Base-by-base conservation (phyloP, 2,797 vertebrate genomes). In the Crocidura indochinensis region DNA sequence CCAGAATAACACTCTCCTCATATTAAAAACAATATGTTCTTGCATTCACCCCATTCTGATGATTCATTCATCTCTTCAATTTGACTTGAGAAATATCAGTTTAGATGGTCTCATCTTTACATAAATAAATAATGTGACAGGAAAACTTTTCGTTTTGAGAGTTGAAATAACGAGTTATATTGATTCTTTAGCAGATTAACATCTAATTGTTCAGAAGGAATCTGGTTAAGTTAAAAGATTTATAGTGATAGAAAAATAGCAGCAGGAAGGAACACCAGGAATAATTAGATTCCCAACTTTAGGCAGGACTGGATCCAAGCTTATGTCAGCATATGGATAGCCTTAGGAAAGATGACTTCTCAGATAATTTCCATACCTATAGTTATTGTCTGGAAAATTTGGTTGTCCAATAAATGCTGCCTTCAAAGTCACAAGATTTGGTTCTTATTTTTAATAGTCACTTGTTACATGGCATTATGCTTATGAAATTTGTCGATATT, bases 211-310 rank as follows among this genome's bases (percentile, higher is more conserved):
- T 94, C 88, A 94, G 77, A 95, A 82, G n/a, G 67, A 82, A 78
- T 68, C 49, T 64, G 65, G n/a, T 1, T 81, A 85, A 90, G 67
- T 74, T 92, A 89, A 94, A 92, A 96, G 92, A 96, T 96, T 94
- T 95, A 94, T 96, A 96, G 91, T 87, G 84, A 27, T 92, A 90
- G 67, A 93, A 56, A 95, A 88, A 47, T 91, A 53, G 73, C 94
- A 96, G 94, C 96, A 95, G 95, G 95, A 94, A 87, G 89, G 93
- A 93, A 92, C 93, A 94, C 84, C 85, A 90, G 77, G 89, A 47
- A 68, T 94, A 94, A 95, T 96, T 94, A 91, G 83, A 65, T 90
- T 62, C 88, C 90, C 90, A 90, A 86, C 74, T 93, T 94, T 92
- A 94, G 90, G 86, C 74, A 94, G 83, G 56, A 78, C 94, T 96